These are phyloP conservation scores for Calephelis virginiensis DNA, from an alignment of 1,140 invertebrate species.

Conservation along the genomic window DNA sequence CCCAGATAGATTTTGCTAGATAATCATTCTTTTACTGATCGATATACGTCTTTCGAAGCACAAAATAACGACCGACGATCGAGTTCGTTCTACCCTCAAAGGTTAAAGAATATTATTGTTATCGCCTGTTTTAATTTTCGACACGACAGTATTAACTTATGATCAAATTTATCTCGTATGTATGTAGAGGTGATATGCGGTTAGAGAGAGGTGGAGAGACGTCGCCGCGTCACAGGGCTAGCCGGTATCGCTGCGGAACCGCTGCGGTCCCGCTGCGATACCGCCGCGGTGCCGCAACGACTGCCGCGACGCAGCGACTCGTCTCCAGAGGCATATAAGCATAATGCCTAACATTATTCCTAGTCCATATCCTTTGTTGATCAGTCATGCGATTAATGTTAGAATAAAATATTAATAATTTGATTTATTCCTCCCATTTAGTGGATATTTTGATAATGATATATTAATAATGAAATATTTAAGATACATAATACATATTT, in stretches of 20 bases:
- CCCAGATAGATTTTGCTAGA: slow-evolving; percentile 78
- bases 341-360: slow-evolving; percentile 75
- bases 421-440: slow-evolving; percentile 79
- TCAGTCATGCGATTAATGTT: slow-evolving; percentile 78
- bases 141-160: slow-evolving; percentile 71
- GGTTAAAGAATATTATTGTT: slow-evolving; percentile 50
- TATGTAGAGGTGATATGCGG: slow-evolving; percentile 70
- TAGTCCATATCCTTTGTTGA: slow-evolving; percentile 78
- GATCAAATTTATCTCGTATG: slow-evolving; percentile 66
- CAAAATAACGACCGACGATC: slow-evolving; percentile 70
- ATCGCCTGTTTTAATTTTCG: slow-evolving; percentile 59
- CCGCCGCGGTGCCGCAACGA: slow-evolving; percentile 6
- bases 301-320: slow-evolving; percentile 28
- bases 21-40: slow-evolving; percentile 65
- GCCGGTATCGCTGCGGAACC: slow-evolving; percentile 13
- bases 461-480: slow-evolving; percentile 79
- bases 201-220: slow-evolving; percentile 53
- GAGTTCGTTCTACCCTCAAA: slow-evolving; percentile 56
- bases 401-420: slow-evolving; percentile 77
- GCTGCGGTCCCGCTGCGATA: slow-evolving; percentile 33
- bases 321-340: slow-evolving; percentile 59
- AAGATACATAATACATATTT: slow-evolving; percentile 79
- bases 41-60: slow-evolving; percentile 70
- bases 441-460: slow-evolving; percentile 79
- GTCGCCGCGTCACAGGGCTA: slow-evolving; percentile 30